Evolutionary conservation across 2,888 invertebrate genomes (phyloP).

Genomic region (Mesoligia furuncula): DNA sequence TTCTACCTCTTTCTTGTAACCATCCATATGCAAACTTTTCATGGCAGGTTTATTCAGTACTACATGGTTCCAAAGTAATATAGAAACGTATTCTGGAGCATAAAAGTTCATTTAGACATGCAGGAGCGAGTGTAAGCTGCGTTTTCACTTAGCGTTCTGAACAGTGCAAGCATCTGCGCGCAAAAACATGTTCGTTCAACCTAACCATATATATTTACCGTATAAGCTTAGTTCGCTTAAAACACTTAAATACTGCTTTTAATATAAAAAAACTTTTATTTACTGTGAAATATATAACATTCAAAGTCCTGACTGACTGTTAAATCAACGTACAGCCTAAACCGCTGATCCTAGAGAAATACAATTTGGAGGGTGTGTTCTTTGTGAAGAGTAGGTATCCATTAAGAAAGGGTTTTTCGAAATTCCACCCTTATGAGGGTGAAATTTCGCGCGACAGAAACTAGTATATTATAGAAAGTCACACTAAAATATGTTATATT

Average conservation of each 20-base stretch:
- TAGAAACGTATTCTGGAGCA: background rate
- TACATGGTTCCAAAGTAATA: background rate
- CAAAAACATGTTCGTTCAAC: constrained; percentile 16
- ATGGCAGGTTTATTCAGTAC: background rate
- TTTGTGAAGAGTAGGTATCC: too few species aligned
- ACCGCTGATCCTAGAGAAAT: too few species aligned
- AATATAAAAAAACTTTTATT: background rate
- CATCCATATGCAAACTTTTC: background rate
- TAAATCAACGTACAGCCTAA: too few species aligned
- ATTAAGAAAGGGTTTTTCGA: too few species aligned
- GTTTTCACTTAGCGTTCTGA: constrained; percentile 14
- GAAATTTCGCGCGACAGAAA: too few species aligned
- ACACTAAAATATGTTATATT: too few species aligned
- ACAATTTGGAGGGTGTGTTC: too few species aligned
- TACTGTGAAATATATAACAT: background rate
- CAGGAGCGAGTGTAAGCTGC: background rate
- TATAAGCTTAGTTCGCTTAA: background rate
- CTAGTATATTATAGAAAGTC: too few species aligned
- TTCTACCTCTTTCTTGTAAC: background rate
- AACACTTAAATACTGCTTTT: background rate
- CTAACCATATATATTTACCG: background rate
- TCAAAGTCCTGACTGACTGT: too few species aligned
- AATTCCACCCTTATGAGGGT: too few species aligned
- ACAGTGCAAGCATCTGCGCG: constrained; percentile 7
- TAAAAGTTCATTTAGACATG: constrained; percentile 18